Conservation (phyloP, 2,888 invertebrate species). For the Formica aserva region DNA sequence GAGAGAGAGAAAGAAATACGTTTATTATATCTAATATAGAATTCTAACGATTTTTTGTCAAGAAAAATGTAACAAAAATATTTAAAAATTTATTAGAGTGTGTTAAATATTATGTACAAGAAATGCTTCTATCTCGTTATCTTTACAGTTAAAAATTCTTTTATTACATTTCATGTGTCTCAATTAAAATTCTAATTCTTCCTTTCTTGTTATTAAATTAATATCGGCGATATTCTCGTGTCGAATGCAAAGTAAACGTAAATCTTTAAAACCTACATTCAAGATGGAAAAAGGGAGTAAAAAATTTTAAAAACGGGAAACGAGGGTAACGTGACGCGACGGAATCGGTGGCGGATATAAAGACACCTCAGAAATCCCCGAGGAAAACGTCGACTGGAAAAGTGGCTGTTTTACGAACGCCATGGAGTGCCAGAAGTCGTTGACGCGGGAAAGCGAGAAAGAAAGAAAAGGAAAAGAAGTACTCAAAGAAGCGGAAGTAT, state of each 20-base stretch:
- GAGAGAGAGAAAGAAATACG: neutral
- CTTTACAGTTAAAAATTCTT: neutral
- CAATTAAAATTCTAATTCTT: neutral
- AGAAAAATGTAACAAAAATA: neutral
- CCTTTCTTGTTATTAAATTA: neutral
- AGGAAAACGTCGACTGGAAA: slow-evolving; percentile 71
- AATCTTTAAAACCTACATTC: neutral
- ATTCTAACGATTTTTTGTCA: neutral
- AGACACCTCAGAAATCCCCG: slow-evolving; percentile 76
- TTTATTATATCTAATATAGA: neutral
- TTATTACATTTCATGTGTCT: neutral
- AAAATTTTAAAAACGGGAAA: slow-evolving; percentile 8
- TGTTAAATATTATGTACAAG: neutral
- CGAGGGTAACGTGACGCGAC: neutral
- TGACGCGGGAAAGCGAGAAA: slow-evolving; percentile 70
- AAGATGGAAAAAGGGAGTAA: neutral
- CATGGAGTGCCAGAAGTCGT: slow-evolving; percentile 71
- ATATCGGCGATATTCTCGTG: neutral
- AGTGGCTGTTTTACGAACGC: slow-evolving; percentile 80
- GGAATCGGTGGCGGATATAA: slow-evolving; percentile 61
- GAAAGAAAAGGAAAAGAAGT: slow-evolving; percentile 58
- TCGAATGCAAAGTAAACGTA: neutral
- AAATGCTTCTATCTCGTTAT: neutral
- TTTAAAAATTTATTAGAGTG: neutral
- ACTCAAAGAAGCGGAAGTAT: slow-evolving; percentile 35